Conservation (phyloP, 2,113 vertebrate species). For the Corythornis cristatus region DNA sequence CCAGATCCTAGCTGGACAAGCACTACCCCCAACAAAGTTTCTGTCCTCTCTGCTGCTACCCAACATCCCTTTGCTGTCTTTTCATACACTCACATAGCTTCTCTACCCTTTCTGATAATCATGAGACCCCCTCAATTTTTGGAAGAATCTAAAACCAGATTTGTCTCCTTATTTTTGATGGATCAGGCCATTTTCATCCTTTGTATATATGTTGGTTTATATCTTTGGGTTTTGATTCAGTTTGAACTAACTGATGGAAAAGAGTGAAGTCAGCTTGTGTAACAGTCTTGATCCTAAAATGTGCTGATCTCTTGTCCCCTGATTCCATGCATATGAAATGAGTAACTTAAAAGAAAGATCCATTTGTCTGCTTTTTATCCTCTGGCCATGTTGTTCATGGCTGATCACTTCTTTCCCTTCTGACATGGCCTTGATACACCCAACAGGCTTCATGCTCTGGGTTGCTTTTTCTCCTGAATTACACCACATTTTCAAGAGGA, state of each 20-base stretch:
- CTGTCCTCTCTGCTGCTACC: background rate
- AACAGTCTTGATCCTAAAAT: background rate
- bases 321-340: background rate
- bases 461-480: background rate
- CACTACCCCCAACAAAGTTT: background rate
- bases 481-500: background rate
- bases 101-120: background rate
- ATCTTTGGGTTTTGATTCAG: background rate
- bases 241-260: background rate
- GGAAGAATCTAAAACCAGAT: background rate
- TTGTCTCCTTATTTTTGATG: background rate
- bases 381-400: background rate
- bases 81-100: background rate
- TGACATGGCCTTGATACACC: background rate
- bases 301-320: background rate
- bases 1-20: background rate
- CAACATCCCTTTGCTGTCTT: background rate
- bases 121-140: background rate
- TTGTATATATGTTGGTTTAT: fast-evolving
- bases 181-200: background rate
- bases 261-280: background rate
- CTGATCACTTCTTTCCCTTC: background rate
- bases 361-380: background rate
- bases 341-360: background rate
- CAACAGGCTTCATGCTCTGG: background rate